Percentiles rank a stretch among this genome's conserved stretches.
Conservation (phyloP, 2,113 vertebrate species). For the Leiothrix lutea region DNA sequence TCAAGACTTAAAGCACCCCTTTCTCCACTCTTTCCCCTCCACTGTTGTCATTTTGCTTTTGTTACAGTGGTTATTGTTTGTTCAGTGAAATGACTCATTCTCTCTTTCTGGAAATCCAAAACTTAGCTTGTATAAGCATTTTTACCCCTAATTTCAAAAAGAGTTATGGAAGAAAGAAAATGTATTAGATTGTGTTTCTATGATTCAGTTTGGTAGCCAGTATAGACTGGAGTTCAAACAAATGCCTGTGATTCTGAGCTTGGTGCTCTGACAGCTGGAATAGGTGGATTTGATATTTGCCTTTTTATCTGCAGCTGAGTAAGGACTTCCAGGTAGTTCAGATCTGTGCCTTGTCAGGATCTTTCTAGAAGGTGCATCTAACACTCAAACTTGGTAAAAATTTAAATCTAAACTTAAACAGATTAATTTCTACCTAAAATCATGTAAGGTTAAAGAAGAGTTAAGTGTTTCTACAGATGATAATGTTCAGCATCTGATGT, state of each 20-base stretch:
- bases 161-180: background rate
- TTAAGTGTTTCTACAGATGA: background rate
- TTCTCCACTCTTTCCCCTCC: background rate
- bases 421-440: background rate
- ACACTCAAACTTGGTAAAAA: background rate
- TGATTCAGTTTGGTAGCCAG: background rate
- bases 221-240: background rate
- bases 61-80: background rate
- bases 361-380: background rate
- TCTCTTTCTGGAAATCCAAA: background rate
- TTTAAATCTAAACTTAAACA: background rate
- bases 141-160: background rate
- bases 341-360: background rate
- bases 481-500: background rate
- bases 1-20: background rate
- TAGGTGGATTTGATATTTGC: background rate
- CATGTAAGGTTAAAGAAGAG: background rate
- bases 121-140: accelerated
- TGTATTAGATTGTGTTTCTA: background rate
- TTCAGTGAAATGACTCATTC: background rate
- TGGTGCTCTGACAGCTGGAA: background rate
- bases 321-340: background rate
- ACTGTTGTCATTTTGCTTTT: background rate
- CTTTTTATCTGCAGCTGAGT: background rate
- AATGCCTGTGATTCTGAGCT: background rate